Percentiles rank a stretch among this genome's conserved stretches.
Conservation (phyloP, 2,888 invertebrate species). For the Linnaemya tessellans region DNA sequence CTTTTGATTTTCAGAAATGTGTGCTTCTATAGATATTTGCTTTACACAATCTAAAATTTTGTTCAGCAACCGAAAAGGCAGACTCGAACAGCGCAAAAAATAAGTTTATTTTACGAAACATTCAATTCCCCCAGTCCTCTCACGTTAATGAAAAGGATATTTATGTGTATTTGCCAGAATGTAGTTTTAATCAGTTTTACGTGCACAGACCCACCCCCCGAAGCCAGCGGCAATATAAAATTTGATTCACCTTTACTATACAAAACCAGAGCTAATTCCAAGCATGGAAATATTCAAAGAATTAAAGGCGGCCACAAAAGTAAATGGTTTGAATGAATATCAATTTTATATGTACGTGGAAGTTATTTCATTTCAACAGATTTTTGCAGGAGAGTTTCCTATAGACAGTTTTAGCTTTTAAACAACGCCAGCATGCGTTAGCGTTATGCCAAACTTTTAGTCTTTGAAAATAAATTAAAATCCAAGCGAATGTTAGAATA, state of each 20-base stretch:
- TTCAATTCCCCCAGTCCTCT: neutral
- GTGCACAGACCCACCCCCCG: neutral
- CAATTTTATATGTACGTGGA: neutral
- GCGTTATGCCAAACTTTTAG: neutral
- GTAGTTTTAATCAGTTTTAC: neutral
- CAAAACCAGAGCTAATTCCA: neutral
- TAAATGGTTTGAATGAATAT: neutral
- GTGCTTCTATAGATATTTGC: neutral
- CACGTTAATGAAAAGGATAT: neutral
- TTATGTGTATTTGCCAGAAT: neutral
- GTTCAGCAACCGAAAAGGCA: conserved; percentile 10
- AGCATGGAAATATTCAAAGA: neutral
- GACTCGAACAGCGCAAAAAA: neutral
- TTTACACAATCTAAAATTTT: conserved; percentile 1
- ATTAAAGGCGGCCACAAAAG: neutral
- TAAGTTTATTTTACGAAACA: neutral
- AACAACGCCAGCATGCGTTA: neutral
- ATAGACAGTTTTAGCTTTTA: neutral
- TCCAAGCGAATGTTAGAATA: neutral
- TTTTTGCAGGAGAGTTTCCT: neutral
- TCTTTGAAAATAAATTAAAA: neutral
- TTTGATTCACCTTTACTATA: conserved; percentile 49
- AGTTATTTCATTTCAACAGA: neutral
- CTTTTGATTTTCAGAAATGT: neutral
- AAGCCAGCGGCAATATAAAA: conserved; percentile 23